Conservation (phyloP, 2,113 vertebrate genomes). For the Apodemus sylvaticus region DNA sequence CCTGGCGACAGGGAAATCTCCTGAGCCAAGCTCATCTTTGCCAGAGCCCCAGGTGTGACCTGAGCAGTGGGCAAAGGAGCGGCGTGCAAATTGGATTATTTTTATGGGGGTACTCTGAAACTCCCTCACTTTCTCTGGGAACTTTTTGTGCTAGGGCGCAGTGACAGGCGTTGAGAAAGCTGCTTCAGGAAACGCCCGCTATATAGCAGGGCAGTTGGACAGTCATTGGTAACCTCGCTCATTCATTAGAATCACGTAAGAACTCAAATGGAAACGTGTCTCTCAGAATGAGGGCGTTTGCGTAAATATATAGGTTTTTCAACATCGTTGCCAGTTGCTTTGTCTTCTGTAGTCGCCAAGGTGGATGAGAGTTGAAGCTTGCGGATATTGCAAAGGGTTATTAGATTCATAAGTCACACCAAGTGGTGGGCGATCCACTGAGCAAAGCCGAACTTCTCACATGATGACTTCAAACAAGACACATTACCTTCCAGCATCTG, state of each 20-base stretch:
- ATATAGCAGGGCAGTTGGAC: conserved; percentile 76
- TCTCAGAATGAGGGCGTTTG: conserved; percentile 92
- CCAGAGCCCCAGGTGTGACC: conserved; percentile 79
- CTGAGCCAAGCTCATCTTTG: conserved; percentile 73
- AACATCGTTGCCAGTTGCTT: conserved; percentile 90
- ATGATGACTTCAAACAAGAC: conserved; percentile 99
- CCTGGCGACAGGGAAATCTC: conserved; percentile 83
- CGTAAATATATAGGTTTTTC: conserved; percentile 92
- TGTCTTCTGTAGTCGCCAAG: conserved; percentile 94
- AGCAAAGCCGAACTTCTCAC: conserved; percentile 99
- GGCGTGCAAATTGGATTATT: conserved; percentile 71
- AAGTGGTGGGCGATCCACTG: conserved; percentile 99
- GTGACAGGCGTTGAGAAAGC: conserved; percentile 77
- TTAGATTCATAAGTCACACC: conserved; percentile 99
- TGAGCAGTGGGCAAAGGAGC: conserved; percentile 77
- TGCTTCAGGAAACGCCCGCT: conserved; percentile 76
- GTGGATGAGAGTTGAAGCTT: conserved; percentile 97
- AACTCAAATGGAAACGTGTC: conserved; percentile 91
- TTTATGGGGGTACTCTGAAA: conserved; percentile 70
- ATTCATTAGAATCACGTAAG: conserved; percentile 95
- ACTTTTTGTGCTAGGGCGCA: conserved; percentile 82
- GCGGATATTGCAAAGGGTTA: conserved; percentile 99
- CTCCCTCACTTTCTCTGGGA: conserved; percentile 82
- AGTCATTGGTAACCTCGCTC: conserved; percentile 84
- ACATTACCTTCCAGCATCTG: conserved; percentile 99